These are phyloP conservation scores for Eremobia ochroleuca DNA, from an alignment of 2,888 invertebrate genomes.

Conservation along the genomic window DNA sequence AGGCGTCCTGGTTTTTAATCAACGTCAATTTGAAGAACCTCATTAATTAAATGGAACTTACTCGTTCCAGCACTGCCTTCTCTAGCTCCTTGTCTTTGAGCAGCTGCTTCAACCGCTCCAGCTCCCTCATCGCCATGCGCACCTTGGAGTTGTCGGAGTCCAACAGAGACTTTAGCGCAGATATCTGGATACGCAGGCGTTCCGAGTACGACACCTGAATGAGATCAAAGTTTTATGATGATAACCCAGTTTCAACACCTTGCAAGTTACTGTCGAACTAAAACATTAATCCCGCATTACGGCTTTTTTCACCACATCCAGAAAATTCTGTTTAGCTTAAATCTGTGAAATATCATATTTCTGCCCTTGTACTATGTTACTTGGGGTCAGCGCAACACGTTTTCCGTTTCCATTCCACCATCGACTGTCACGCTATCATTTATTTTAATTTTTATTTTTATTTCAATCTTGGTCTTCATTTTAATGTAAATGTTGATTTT, in stretches of 20 bases:
- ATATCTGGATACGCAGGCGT: constrained; percentile 90
- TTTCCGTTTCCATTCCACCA: background rate
- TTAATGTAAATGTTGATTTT: too few relatives aligned
- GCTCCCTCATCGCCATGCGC: constrained; percentile 85
- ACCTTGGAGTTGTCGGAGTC: constrained; percentile 91
- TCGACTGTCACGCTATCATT: too few relatives aligned
- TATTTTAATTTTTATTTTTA: too few relatives aligned
- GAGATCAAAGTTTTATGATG: background rate
- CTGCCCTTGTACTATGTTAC: background rate
- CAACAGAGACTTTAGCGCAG: constrained; percentile 90
- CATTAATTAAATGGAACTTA: constrained; percentile 54
- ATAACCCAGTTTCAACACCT: background rate
- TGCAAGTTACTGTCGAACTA: background rate
- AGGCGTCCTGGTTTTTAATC: background rate
- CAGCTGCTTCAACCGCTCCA: constrained; percentile 87
- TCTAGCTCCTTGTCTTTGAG: constrained; percentile 86
- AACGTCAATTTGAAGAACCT: background rate
- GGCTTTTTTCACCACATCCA: background rate
- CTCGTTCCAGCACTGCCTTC: constrained; percentile 84
- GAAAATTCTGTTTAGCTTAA: background rate
- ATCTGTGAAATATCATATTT: background rate
- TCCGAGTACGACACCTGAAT: constrained; percentile 84
- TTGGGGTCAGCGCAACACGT: background rate
- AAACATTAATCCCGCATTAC: background rate
- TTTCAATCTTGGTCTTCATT: too few relatives aligned